phyloP scores from a whole-genome alignment of 2,113 vertebrate species.

The Nibea coibor region DNA sequence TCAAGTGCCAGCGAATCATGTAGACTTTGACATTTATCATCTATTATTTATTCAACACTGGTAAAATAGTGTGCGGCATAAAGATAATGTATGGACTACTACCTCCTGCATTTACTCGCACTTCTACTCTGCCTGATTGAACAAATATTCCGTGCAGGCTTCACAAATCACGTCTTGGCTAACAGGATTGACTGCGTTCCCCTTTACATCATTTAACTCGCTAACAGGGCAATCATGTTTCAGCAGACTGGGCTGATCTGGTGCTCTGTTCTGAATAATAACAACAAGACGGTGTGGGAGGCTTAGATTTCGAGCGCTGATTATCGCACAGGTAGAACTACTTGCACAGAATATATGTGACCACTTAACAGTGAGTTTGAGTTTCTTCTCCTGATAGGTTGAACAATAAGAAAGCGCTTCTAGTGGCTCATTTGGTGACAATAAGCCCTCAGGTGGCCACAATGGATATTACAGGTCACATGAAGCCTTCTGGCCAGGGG shows the following conservation, averaged over 20 bases:
- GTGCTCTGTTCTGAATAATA: slow-evolving; percentile 5
- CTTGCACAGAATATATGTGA: not conserved
- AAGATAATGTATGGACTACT: not conserved
- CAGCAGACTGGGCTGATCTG: not conserved
- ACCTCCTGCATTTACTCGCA: not conserved
- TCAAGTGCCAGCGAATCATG: not conserved
- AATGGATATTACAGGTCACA: not conserved
- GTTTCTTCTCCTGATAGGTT: not conserved
- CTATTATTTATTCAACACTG: not conserved
- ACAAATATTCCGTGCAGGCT: slow-evolving; percentile 24
- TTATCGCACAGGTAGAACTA: not conserved
- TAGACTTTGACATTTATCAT: not conserved
- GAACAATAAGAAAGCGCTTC: not conserved
- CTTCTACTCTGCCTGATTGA: not conserved
- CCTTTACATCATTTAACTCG: slow-evolving; percentile 28
- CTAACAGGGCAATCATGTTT: slow-evolving; percentile 1
- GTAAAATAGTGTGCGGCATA: not conserved
- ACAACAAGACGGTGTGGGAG: not conserved
- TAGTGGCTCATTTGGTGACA: not conserved
- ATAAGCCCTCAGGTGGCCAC: slow-evolving; percentile 15
- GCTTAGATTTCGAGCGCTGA: not conserved
- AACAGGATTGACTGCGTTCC: slow-evolving; percentile 24
- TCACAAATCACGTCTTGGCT: slow-evolving; percentile 3
- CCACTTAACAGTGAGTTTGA: not conserved
- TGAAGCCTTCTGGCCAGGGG: not conserved